A percentile compares a stretch with the other conserved stretches of the same genome.
Evolutionary conservation across 1,140 invertebrate genomes (phyloP).

Genomic region (Eriosoma lanigerum): DNA sequence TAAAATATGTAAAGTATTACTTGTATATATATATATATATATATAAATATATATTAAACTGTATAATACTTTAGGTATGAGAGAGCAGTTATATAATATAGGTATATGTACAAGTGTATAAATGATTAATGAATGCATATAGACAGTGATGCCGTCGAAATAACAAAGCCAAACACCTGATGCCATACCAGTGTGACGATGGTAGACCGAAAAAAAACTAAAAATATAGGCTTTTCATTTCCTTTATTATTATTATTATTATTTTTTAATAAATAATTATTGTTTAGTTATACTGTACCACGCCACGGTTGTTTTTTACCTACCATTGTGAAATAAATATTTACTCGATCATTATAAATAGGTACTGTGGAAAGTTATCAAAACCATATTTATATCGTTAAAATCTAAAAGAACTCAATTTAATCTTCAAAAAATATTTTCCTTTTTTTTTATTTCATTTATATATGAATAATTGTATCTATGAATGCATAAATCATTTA

Average conservation of each 20-base stretch:
- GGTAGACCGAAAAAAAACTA: neutral
- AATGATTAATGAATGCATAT: slow-evolving; percentile 36
- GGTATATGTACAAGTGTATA: neutral
- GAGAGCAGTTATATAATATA: too few relatives aligned
- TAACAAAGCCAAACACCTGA: slow-evolving; percentile 37
- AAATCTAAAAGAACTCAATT: too few relatives aligned
- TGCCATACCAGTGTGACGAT: neutral
- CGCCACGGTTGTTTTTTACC: neutral
- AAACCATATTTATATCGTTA: neutral
- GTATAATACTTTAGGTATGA: too few relatives aligned
- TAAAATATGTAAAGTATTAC: neutral
- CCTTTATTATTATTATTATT: neutral
- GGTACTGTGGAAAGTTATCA: neutral
- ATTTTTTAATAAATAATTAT: slow-evolving; percentile 11
- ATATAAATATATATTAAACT: too few relatives aligned
- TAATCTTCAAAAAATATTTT: too few relatives aligned
- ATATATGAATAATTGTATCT: too few relatives aligned
- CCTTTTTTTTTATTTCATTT: too few relatives aligned
- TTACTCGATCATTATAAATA: neutral
- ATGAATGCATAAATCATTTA: too few relatives aligned
- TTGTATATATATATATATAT: neutral
- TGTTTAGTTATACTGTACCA: neutral
- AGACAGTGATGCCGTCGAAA: slow-evolving; percentile 13
- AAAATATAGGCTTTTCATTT: neutral
- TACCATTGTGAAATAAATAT: slow-evolving; percentile 16